Evolutionary conservation across 2,888 invertebrate species (phyloP).

Genomic region (Drosophila longiperda): DNA sequence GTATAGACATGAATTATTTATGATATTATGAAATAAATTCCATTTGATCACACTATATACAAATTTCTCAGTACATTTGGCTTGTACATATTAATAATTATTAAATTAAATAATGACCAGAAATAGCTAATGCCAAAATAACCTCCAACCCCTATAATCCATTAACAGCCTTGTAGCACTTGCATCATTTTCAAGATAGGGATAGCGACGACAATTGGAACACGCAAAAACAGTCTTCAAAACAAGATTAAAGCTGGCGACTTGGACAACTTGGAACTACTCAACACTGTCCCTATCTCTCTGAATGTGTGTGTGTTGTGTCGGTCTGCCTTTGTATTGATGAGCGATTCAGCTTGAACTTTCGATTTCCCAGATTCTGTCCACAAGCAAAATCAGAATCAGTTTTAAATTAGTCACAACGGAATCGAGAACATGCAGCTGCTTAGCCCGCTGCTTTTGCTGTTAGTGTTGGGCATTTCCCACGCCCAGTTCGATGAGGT

Average conservation of each 20-base stretch:
- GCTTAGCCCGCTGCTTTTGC: constrained; percentile 36
- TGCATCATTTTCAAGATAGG: constrained; percentile 32
- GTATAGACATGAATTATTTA: not conserved
- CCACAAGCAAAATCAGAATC: constrained; percentile 48
- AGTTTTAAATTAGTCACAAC: constrained; percentile 55
- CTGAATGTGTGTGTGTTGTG: constrained; percentile 12
- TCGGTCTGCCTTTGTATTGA: constrained; percentile 12
- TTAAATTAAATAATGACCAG: constrained; percentile 26
- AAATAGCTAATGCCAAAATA: constrained; percentile 46
- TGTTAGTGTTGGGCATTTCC: constrained; percentile 38
- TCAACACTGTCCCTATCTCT: constrained; percentile 10
- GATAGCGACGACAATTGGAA: constrained; percentile 5
- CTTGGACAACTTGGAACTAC: constrained; percentile 31
- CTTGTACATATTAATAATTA: constrained; percentile 16
- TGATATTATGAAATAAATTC: not conserved
- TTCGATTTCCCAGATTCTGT: constrained; percentile 53
- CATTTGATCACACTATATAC: not conserved
- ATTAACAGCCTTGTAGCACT: constrained; percentile 14
- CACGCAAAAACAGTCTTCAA: constrained; percentile 21
- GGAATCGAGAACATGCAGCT: constrained; percentile 61
- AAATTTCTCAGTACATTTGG: constrained; percentile 9
- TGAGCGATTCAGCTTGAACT: constrained; percentile 65
- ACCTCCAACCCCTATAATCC: constrained; percentile 26
- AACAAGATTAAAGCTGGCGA: constrained; percentile 52
- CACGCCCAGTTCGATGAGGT: constrained; percentile 37